A percentile compares a stretch with the other conserved stretches of the same genome.
Conservation (phyloP, 2,888 invertebrate species). For the Exephanes ischioxanthus region DNA sequence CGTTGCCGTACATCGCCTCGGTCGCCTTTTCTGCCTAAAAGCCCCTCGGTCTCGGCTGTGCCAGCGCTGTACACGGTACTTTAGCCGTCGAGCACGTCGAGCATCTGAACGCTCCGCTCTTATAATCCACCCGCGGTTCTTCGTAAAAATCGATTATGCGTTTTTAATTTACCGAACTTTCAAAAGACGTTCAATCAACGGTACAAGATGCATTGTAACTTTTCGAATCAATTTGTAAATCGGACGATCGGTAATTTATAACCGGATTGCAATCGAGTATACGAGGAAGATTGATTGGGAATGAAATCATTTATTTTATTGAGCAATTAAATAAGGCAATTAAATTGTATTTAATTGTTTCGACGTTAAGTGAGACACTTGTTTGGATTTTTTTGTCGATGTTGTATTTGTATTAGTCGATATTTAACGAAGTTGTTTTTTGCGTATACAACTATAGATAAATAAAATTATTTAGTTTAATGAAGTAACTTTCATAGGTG, state of each 20-base stretch:
- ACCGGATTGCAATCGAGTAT: no score
- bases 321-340: no score
- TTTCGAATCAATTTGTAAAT: slow-evolving; percentile 1
- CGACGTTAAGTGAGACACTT: no score
- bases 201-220: background rate
- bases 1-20: slow-evolving; percentile 71
- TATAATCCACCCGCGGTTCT: slow-evolving; percentile 33
- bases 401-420: no score
- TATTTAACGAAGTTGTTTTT: no score
- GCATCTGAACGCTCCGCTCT: slow-evolving; percentile 44
- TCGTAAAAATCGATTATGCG: slow-evolving; percentile 56
- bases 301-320: no score
- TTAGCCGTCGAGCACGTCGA: slow-evolving; percentile 41
- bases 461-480: no score
- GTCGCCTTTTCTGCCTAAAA: slow-evolving; percentile 40
- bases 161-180: slow-evolving; percentile 48
- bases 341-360: no score
- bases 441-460: no score
- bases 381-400: background rate
- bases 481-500: no score
- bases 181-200: slow-evolving; percentile 1
- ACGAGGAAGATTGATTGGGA: no score
- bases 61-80: slow-evolving; percentile 32
- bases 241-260: background rate
- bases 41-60: slow-evolving; percentile 33